A percentile compares a stretch with the other conserved stretches of the same genome.
Evolutionary conservation across 2,888 invertebrate species (phyloP).

Genomic region (Melitaea athalia): DNA sequence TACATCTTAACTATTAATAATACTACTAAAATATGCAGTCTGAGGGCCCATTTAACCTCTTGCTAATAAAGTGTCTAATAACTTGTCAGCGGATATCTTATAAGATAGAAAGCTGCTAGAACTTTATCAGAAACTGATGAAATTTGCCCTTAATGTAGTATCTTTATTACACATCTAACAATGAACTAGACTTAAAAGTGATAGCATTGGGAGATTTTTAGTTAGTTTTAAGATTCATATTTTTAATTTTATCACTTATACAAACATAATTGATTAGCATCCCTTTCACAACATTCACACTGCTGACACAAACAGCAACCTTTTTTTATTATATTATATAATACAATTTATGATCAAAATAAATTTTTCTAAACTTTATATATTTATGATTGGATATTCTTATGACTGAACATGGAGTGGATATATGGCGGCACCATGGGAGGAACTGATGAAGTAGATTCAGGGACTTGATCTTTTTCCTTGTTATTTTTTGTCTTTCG

Average conservation of each 20-base stretch:
- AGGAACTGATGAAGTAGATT: constrained; percentile 61
- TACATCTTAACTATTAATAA: neutral
- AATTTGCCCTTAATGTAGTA: neutral
- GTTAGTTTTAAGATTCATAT: neutral
- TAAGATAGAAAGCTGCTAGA: no score
- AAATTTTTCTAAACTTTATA: constrained; percentile 12
- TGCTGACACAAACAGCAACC: neutral
- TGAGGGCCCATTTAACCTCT: no score
- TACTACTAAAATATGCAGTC: neutral
- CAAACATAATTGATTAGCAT: neutral
- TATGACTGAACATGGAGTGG: constrained; percentile 74
- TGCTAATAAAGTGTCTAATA: no score
- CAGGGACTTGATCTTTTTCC: constrained; percentile 65
- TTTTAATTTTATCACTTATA: constrained; percentile 3
- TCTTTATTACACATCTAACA: constrained; percentile 10
- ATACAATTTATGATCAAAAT: constrained; percentile 12
- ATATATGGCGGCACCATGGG: constrained; percentile 73
- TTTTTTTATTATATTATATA: neutral
- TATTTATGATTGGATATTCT: constrained; percentile 65
- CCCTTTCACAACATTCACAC: neutral
- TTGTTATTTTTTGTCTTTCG: constrained; percentile 75
- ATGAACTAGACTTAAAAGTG: constrained; percentile 7
- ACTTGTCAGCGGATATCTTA: no score
- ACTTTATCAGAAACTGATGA: no score
- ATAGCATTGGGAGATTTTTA: neutral